Conservation (phyloP, 2,113 vertebrate genomes). For the Perca fluviatilis region DNA sequence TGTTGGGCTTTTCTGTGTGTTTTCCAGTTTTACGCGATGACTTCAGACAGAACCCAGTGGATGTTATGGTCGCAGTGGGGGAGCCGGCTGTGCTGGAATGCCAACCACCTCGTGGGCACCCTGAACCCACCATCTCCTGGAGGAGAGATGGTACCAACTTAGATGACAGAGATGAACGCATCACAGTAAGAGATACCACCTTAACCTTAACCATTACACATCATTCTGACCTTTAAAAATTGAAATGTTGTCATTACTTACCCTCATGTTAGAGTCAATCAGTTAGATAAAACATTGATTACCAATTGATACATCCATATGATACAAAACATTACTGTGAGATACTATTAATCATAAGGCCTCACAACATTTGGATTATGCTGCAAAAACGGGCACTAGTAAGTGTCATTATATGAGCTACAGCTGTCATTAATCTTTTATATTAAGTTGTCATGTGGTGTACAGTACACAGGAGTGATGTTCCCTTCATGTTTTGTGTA, state of each 20-base stretch:
- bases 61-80: constrained; percentile 93
- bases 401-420: constrained; percentile 3
- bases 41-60: constrained; percentile 95
- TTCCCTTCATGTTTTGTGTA: constrained; percentile 31
- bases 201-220: neutral
- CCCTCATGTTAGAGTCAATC: neutral
- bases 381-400: neutral
- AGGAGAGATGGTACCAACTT: constrained; percentile 91
- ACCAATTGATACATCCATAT: neutral
- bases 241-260: neutral
- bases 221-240: neutral
- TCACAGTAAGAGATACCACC: constrained; percentile 86
- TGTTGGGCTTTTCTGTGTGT: constrained; percentile 27
- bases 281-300: neutral
- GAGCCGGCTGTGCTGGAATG: constrained; percentile 95
- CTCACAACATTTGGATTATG: neutral
- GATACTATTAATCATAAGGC: neutral
- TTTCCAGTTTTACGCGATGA: constrained; percentile 92
- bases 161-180: constrained; percentile 91
- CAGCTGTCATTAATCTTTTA: constrained; percentile 18
- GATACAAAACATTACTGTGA: neutral
- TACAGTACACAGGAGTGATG: constrained; percentile 10
- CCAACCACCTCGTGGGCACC: constrained; percentile 94
- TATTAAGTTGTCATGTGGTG: constrained; percentile 23
- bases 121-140: constrained; percentile 97